Evolutionary conservation across 2,113 vertebrate genomes (phyloP), one percentile per base, ranked within the genome.

Genomic region (Stegastes partitus): DNA sequence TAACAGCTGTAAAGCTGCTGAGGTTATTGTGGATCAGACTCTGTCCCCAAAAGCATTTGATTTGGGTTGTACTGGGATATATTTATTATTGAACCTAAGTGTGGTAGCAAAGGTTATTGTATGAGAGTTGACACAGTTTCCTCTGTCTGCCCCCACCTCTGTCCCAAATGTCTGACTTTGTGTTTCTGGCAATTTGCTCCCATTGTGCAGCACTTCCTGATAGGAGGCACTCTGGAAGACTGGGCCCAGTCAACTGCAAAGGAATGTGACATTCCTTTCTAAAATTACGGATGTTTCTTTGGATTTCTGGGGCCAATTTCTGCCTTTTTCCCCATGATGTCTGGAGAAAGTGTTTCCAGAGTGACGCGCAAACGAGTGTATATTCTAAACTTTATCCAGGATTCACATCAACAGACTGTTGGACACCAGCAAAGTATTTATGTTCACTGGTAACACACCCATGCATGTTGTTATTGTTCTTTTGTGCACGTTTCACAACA

Each of bases 151-250:
- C 86, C 83, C 84, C 87, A 84, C 87, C 83, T 89, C 88, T 80
- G 77, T 82, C 75, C 82, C 84, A 78, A 92, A 92, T 91, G 89
- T 92, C 87, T 92, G 93, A 90, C 93, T 93, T 88, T 90, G 85
- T 93, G 93, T 93, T 93, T 93, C 90, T 94, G 93, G 91, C 87
- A 91, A 90, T 94, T 92, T 93, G 92, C 91, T 91, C 82, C 93
- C 87, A 94, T 95, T 95, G 94, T 94, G 89, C 83, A 69, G 68
- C 85, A 90, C 91, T 95, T 95, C 94, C 94, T 94, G 92, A 90
- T 89, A 85, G 93, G 93, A 93, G 93, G 92, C 71, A 78, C 91
- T 87, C 81, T 83, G 90, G 88, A 79, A 86, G 91, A 89, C 91
- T 90, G 88, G 87, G 88, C 84, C 93, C 94, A 91, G 87, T 93